Evolutionary conservation across 2,797 vertebrate genomes (phyloP).

Genomic region (Clarias pachynema): DNA sequence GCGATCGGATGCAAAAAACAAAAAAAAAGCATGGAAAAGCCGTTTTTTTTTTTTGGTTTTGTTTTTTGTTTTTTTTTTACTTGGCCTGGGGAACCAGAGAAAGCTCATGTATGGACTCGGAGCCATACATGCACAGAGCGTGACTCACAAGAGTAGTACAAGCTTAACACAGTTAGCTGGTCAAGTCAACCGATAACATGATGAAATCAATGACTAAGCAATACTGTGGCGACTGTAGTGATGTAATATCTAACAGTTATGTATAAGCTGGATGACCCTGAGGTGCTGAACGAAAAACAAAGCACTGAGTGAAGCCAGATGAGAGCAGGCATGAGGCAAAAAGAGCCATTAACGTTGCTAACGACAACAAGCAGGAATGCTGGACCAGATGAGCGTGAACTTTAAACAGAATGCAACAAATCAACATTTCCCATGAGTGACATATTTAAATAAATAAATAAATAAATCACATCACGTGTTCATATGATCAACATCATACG

Average conservation of each 20-base stretch:
- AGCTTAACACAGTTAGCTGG: background rate
- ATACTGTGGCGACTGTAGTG: background rate
- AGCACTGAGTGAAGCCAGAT: conserved; percentile 43
- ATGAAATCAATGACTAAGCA: conserved; percentile 38
- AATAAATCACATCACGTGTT: background rate
- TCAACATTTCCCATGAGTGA: no score
- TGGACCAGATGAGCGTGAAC: conserved; percentile 18
- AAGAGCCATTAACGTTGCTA: conserved; percentile 48
- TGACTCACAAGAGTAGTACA: conserved; percentile 41
- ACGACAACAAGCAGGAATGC: conserved; percentile 42
- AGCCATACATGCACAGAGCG: conserved; percentile 29
- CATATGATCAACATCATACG: background rate
- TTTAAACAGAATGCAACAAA: background rate
- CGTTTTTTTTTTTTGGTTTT: background rate
- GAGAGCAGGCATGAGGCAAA: conserved; percentile 49
- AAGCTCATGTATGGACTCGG: conserved; percentile 6
- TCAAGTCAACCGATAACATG: conserved; percentile 7
- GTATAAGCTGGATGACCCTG: conserved; percentile 42
- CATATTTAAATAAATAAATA: background rate
- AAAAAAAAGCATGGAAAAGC: conserved; percentile 24
- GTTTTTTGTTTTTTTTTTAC: conserved; percentile 35
- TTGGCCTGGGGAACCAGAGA: conserved; percentile 33
- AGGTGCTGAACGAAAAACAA: conserved; percentile 40
- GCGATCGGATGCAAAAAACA: conserved; percentile 13
- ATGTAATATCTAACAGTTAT: conserved; percentile 37